phyloP scores from a whole-genome alignment of 2,113 vertebrate genomes.

The Lontra canadensis region DNA sequence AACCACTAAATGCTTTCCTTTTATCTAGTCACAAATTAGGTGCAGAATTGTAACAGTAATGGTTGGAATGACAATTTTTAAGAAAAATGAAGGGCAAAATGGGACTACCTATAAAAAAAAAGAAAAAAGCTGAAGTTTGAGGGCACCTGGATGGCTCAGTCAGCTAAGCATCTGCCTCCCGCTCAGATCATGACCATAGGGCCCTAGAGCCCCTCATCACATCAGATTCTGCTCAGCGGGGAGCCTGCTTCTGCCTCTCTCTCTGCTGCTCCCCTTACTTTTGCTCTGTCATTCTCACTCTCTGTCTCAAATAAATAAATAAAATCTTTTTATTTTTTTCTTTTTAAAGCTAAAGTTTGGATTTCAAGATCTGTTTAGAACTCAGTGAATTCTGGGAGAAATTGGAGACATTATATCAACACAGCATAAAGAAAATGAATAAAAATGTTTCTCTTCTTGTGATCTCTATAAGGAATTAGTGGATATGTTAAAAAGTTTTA shows the following conservation, averaged over 20 bases:
- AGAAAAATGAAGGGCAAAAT: constrained; percentile 32
- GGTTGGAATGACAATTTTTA: constrained; percentile 31
- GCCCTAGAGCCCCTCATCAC: no score
- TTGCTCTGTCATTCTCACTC: no score
- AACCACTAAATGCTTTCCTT: constrained; percentile 57
- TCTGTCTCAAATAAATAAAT: no score
- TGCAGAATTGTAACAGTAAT: background rate
- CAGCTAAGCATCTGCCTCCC: no score
- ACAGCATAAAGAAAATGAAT: background rate
- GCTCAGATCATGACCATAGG: no score
- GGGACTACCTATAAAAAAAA: background rate
- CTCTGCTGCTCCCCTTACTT: no score
- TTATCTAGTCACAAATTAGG: constrained; percentile 62
- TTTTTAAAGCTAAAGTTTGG: background rate
- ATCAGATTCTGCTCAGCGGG: no score
- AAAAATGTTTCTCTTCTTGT: background rate
- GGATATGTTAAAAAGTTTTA: background rate
- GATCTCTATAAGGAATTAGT: background rate
- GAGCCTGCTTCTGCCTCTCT: no score
- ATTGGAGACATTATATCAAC: background rate
- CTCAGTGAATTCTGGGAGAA: constrained; percentile 35
- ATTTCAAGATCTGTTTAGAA: constrained; percentile 16
- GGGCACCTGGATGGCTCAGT: no score
- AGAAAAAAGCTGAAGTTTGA: no score
- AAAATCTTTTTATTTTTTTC: no score